A percentile compares a stretch with the other conserved stretches of the same genome.
These are phyloP conservation scores for Scytalopus superciliaris DNA, from an alignment of 2,113 vertebrate species.

Conservation along the genomic window DNA sequence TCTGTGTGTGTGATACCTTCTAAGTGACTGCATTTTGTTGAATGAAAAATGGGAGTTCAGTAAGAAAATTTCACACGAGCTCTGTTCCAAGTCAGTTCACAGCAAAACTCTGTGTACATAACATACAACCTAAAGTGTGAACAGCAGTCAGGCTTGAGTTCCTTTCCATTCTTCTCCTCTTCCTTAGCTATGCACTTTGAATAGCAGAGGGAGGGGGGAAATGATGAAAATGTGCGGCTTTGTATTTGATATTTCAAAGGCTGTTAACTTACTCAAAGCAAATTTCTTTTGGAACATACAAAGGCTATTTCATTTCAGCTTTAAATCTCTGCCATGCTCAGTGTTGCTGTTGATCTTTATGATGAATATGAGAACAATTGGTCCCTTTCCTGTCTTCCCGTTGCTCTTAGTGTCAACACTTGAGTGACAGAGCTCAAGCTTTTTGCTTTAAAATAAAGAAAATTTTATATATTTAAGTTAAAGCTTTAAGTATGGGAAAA, in stretches of 20 bases:
- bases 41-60: neutral
- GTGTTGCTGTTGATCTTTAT: neutral
- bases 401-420: neutral
- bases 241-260: neutral
- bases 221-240: neutral
- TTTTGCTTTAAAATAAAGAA: neutral
- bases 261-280: neutral
- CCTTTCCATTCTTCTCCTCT: conserved; percentile 9
- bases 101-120: neutral
- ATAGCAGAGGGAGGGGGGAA: neutral
- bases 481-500: neutral
- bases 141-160: neutral
- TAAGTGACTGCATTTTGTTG: neutral
- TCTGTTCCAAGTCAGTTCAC: neutral
- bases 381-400: neutral
- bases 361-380: neutral
- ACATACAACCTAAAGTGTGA: neutral
- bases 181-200: neutral
- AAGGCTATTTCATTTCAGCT: neutral
- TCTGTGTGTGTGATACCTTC: neutral
- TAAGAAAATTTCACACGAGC: neutral
- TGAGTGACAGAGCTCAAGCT: neutral
- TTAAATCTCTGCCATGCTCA: neutral
- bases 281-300: neutral
- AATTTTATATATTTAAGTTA: neutral